These are phyloP conservation scores for Mus caroli DNA, from an alignment of 2,797 vertebrate genomes.

Conservation along the genomic window DNA sequence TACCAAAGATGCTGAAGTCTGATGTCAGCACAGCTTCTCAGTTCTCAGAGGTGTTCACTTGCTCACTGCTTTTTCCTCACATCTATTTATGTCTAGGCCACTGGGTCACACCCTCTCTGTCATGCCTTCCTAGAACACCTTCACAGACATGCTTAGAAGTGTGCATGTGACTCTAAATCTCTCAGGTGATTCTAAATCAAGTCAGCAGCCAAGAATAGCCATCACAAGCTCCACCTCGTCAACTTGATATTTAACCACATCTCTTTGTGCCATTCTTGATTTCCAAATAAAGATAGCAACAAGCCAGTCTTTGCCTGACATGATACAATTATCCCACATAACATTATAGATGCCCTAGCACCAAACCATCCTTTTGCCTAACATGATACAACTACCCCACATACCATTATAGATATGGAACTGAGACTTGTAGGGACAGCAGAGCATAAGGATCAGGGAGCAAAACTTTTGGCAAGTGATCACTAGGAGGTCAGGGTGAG, in stretches of 20 bases:
- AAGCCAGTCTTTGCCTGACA: background rate
- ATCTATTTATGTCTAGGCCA: background rate
- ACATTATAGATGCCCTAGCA: background rate
- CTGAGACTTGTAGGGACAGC: background rate
- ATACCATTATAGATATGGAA: background rate
- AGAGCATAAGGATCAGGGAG: background rate
- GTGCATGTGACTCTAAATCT: background rate
- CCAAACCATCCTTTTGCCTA: background rate
- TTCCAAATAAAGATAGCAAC: background rate
- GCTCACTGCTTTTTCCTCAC: background rate
- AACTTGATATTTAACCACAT: background rate
- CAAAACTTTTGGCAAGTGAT: background rate
- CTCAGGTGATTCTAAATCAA: background rate
- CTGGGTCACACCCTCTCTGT: background rate
- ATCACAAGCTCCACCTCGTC: background rate
- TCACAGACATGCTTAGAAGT: background rate
- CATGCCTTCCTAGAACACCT: background rate
- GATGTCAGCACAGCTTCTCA: background rate
- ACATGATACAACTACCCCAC: background rate
- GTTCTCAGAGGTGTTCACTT: background rate
- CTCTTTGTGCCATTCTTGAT: background rate
- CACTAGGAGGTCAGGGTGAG: background rate
- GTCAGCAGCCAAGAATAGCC: background rate
- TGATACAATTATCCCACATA: background rate
- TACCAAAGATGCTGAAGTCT: background rate